Percentiles rank a stretch among this genome's conserved stretches.
Evolutionary conservation across 2,797 vertebrate species (phyloP).

Genomic region (Delichon dasypus): DNA sequence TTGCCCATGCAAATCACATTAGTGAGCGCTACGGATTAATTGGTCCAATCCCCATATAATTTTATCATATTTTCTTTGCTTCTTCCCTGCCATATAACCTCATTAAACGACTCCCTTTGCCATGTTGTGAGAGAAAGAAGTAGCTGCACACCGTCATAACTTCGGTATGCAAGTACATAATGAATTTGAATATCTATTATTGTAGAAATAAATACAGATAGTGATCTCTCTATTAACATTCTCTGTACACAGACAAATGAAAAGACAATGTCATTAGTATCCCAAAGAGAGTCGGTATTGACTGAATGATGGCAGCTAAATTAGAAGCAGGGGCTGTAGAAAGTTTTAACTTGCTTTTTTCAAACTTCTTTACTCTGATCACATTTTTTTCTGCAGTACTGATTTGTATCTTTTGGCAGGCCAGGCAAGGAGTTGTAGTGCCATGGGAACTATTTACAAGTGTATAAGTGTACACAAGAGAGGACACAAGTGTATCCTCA

Average conservation of each 20-base stretch:
- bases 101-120: neutral
- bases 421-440: neutral
- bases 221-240: neutral
- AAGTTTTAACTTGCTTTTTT: neutral
- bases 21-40: conserved; percentile 19
- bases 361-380: neutral
- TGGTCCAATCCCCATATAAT: neutral
- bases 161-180: neutral
- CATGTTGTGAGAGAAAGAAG: neutral
- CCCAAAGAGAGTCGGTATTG: neutral
- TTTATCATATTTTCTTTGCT: conserved; percentile 30
- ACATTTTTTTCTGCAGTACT: neutral
- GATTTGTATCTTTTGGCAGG: neutral
- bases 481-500: neutral
- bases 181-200: neutral
- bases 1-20: conserved; percentile 23
- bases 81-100: neutral
- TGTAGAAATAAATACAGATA: neutral
- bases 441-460: conserved; percentile 7
- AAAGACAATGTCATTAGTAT: neutral
- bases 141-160: neutral
- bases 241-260: neutral
- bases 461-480: neutral
- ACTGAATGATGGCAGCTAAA: neutral
- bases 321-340: neutral